Conservation (phyloP, 64 coral and sea anemone species). For the Stichodactyla helianthus region DNA sequence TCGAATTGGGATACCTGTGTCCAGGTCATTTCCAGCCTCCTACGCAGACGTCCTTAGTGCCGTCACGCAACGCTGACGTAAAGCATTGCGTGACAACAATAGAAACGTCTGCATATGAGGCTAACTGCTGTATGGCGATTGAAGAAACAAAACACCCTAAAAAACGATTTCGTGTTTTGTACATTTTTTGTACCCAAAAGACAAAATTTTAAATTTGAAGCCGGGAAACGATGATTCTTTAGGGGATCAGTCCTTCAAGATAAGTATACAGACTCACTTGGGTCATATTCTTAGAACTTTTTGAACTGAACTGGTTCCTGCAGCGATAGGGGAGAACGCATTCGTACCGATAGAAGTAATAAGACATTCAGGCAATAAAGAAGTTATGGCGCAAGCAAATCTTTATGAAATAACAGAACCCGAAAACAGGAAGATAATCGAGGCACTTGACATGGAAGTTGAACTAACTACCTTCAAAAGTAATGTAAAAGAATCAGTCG, state of each 20-base stretch:
- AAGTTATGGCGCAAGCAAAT: not conserved
- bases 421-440: not conserved
- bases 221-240: not conserved
- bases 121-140: not conserved
- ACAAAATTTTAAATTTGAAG: not conserved
- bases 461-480: conserved; percentile 6
- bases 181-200: not conserved
- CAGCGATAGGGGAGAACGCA: not conserved
- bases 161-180: not conserved
- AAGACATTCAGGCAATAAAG: not conserved
- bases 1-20: too few relatives aligned
- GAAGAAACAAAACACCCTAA: not conserved
- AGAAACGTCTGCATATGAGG: not conserved
- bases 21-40: too few relatives aligned
- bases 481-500: not conserved
- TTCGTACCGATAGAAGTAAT: not conserved
- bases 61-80: too few relatives aligned
- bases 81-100: too few relatives aligned
- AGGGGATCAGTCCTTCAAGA: not conserved
- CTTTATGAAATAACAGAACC: not conserved
- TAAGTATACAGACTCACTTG: not conserved
- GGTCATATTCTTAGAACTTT: not conserved
- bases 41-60: too few relatives aligned
- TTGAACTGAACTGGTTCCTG: not conserved
- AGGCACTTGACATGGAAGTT: not conserved